Base-by-base conservation (phyloP, 2,113 vertebrate species). In the Ursus arctos region DNA sequence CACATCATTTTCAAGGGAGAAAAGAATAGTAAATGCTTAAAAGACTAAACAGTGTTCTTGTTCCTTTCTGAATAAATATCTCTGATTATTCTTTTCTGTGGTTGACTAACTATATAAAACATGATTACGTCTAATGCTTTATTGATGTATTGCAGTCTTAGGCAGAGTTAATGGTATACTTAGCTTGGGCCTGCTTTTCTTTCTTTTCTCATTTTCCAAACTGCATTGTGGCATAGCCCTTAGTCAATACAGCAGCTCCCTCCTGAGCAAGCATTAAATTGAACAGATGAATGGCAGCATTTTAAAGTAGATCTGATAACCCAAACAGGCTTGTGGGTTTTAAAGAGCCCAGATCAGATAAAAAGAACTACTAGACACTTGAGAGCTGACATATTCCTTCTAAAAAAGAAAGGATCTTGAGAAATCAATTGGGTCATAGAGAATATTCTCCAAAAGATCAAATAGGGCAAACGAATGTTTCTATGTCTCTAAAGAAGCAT, bases 291-390 rank as follows among this genome's bases (percentile, higher is more conserved):
- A 98, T 98, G 98, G 89, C 98, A 99, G 97, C 88, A 85, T 98
- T 99, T 99, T 97, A 98, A 98, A 98, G 94, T 1, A 91, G 95
- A 98, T 98, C 98, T 98, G 99, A 99, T 99, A 98, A 97, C 93
- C 91, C 57, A 92, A 95, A 97, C 96, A 97, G 98, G 95, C 97
- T 98, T 98, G 69, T 57, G 83, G 80, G 51, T 95, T 98, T 99
- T 98, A 98, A 99, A 98, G 94, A 98, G 97, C 85, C 95, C 95
- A 97, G 61, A 95, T 98, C 94, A 98, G 97, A 98, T 96, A 98
- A 98, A 98, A 98, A 98, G 97, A 97, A 96, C 76, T 95, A 97
- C 92, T 91, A 93, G 97, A 95, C 97, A 97, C 98, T 98, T 97
- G 98, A 98, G 98, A 97, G 84, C 55, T 98, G 96, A 96, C 95